Base-by-base conservation (phyloP, 2,113 vertebrate genomes). In the Ibidorhyncha struthersii region DNA sequence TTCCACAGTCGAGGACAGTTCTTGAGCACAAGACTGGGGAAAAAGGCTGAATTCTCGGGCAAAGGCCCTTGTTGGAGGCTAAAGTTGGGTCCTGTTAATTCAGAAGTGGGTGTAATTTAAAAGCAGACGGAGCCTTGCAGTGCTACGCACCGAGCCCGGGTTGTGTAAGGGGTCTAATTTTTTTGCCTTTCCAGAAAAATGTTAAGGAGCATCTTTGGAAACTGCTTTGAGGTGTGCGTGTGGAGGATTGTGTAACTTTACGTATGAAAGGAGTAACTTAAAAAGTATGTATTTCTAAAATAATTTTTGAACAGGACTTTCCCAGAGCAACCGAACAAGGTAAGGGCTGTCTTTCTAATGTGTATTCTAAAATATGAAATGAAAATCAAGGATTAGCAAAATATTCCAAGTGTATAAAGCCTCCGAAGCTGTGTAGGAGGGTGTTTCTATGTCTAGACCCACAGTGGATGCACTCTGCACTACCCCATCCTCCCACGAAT, bases 401-500 rank as follows among this genome's bases (percentile, higher is more conserved):
- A 50, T 50, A 25, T 13, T 50, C 49, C 49, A 50, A 13, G 49
- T 50, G 49, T 49, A 11, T 23, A 21, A 12, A 17, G 20, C 14
- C 29, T 20, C 38, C 3, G 1, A 1, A 23, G 15, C 5, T 71
- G 29, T 8, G 14, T 2, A 23, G 23, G n/a, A 26, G 18, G 30
- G 26, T 4, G 12, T 27, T n/a, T 21, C 7, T 4, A 8, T 10
- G 9, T 14, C 2, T 6, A 16, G 13, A 20, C 9, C 6, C 6
- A 15, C 8, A 2, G 11, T 1, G 3, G 40, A 16, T 15, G 30
- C 11, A 4, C 9, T 18, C 9, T 18, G n/a, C 7, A 1, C 11
- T 43, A 23, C 22, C 32, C 45, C 21, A 7, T 19, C 30, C 30
- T 25, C 19, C 41, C 40, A 13, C 5, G 22, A 10, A 25, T 16